Conservation (phyloP, 2,797 vertebrate genomes). For the Pyrocephalus nanus region DNA sequence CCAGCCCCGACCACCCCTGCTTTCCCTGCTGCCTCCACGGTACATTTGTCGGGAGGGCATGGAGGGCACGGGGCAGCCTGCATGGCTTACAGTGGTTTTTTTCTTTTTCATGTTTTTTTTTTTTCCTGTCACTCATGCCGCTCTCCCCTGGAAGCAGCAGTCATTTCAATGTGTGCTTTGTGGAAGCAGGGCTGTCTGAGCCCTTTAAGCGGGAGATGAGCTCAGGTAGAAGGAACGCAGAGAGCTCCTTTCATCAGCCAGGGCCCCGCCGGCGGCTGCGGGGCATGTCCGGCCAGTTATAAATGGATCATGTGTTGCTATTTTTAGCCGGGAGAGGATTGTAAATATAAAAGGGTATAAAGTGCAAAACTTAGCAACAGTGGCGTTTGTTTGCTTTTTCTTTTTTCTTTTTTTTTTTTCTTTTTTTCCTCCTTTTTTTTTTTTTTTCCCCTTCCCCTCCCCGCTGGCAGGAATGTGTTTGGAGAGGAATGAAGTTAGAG, state of each 20-base stretch:
- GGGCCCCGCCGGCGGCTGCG: slow-evolving; percentile 53
- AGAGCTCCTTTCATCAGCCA: slow-evolving; percentile 60
- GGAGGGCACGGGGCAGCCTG: background rate
- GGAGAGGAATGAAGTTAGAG: slow-evolving; percentile 45
- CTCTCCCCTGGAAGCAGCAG: slow-evolving; percentile 33
- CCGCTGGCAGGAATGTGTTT: slow-evolving; percentile 44
- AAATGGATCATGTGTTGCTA: slow-evolving; percentile 70
- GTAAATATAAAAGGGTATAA: slow-evolving; percentile 72
- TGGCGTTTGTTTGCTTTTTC: slow-evolving; percentile 53
- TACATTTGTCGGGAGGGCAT: background rate
- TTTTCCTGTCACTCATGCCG: background rate
- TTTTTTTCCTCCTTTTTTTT: background rate
- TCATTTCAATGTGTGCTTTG: slow-evolving; percentile 43
- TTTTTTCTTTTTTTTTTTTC: background rate
- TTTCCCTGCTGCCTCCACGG: background rate
- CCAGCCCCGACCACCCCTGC: background rate
- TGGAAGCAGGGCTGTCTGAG: slow-evolving; percentile 42
- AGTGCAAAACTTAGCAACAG: slow-evolving; percentile 70
- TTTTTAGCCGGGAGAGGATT: slow-evolving; percentile 69
- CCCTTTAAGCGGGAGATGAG: slow-evolving; percentile 46
- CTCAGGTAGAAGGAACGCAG: slow-evolving; percentile 62
- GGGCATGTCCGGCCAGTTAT: slow-evolving; percentile 59
- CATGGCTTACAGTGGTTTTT: accelerated
- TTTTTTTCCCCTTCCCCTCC: background rate
- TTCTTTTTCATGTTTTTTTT: background rate